A percentile compares a stretch with the other conserved stretches of the same genome.
Evolutionary conservation across 2,888 invertebrate species (phyloP).

Genomic region (Corbicula japonica): DNA sequence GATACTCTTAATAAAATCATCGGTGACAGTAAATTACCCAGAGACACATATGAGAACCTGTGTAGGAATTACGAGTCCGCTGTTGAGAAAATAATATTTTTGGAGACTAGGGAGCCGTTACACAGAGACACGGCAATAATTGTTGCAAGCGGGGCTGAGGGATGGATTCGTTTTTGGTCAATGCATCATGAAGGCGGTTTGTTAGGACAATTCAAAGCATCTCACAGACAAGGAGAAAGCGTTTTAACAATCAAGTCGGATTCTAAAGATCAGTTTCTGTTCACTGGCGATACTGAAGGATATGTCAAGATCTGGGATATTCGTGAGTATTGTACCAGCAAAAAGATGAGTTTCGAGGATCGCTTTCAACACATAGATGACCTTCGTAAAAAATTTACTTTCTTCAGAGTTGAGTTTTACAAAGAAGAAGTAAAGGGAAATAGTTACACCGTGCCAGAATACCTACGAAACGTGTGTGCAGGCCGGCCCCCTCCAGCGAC

Average conservation of each 20-base stretch:
- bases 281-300: slow-evolving; percentile 89
- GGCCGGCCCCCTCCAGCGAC: slow-evolving; percentile 73
- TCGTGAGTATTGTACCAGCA: slow-evolving; percentile 90
- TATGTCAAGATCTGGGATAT: slow-evolving; percentile 94
- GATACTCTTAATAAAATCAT: slow-evolving; percentile 14
- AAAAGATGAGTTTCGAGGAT: slow-evolving; percentile 52
- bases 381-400: slow-evolving; percentile 71
- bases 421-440: slow-evolving; percentile 42
- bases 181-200: slow-evolving; percentile 92
- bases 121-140: slow-evolving; percentile 89
- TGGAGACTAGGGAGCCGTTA: slow-evolving; percentile 89
- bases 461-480: slow-evolving; percentile 54
- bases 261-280: slow-evolving; percentile 90
- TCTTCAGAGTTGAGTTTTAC: slow-evolving; percentile 66
- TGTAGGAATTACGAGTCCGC: slow-evolving; percentile 78
- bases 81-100: slow-evolving; percentile 88
- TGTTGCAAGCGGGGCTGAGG: slow-evolving; percentile 92
- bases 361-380: slow-evolving; percentile 57
- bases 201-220: slow-evolving; percentile 90
- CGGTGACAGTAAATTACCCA: slow-evolving; percentile 27
- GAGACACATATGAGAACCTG: slow-evolving; percentile 72
- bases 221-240: slow-evolving; percentile 89
- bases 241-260: slow-evolving; percentile 92
- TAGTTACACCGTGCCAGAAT: slow-evolving; percentile 35
- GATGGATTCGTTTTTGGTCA: slow-evolving; percentile 92